Evolutionary conservation across 2,888 invertebrate genomes (phyloP), one percentile per base, ranked within the genome.

Genomic region (Oeneis ivallda): DNA sequence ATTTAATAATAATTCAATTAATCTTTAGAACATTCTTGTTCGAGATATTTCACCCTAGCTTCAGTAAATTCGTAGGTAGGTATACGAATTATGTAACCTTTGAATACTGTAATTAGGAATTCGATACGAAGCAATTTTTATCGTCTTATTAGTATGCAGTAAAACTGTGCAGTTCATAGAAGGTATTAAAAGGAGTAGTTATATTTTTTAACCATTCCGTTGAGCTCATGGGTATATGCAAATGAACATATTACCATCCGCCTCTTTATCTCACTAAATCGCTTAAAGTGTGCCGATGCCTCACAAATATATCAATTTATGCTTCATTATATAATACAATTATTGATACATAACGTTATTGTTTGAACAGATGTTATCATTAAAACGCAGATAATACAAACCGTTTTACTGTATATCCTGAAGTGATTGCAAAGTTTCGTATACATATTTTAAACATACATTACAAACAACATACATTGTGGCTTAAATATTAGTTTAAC

Each of bases 291-390:
- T 64, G 50, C 52, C 43, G 59, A 66, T 66, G 52, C 41, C 47
- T 43, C 63, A 64, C 65, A 70, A 66, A 64, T 41, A 66, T 66
- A 68, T 57, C 64, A 47, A 65, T 63, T 66, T 50, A 26, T 70
- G 49, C 47, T n/a, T 59, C 50, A 66, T 68, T 71, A 63, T 64
- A 47, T 63, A 63, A 68, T 68, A 65, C 60, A 57, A 62, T 64
- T 60, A 62, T 64, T 60, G 56, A 64, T 54, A 61, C 53, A 49
- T 67, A 69, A 62, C 17, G 11, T 49, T 47, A 53, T 64, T 64
- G 62, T 61, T 64, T 50, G 19, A 61, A 67, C 59, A 56, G 5
- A 49, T 56, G 56, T 56, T 19, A 39, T 41, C 39, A 41, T 56
- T 41, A 41, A 13, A 9, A 17, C 47, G 9, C 41, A 19, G 8